Conservation (phyloP, 1,140 invertebrate genomes). For the Sarcophaga peregrina region DNA sequence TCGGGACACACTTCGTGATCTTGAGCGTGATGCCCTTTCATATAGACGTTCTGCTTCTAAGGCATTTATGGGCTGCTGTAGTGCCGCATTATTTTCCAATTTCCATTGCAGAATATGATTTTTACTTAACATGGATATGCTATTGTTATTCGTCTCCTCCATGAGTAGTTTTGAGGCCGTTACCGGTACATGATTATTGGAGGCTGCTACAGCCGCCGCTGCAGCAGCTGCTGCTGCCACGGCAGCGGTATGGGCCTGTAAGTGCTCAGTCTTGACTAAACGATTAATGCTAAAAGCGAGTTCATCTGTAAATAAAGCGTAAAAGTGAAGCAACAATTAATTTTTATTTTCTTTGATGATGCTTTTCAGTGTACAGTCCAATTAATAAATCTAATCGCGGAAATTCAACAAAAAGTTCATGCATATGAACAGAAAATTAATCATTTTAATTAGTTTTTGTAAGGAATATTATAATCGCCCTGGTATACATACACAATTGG, state of each 20-base stretch:
- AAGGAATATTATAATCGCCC: too few species aligned
- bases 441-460: too few species aligned
- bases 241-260: constrained; percentile 65
- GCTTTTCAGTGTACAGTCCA: too few species aligned
- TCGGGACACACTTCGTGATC: constrained; percentile 68
- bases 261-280: constrained; percentile 71
- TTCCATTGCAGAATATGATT: constrained; percentile 54
- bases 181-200: constrained; percentile 30
- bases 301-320: constrained; percentile 70
- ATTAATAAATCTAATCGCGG: background rate
- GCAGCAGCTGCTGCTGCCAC: constrained; percentile 53
- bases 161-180: constrained; percentile 37
- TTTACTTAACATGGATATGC: constrained; percentile 62
- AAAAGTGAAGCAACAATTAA: background rate
- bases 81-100: constrained; percentile 32
- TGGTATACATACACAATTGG: too few species aligned
- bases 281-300: constrained; percentile 80
- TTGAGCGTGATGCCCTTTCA: constrained; percentile 65
- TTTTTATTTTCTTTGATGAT: too few species aligned
- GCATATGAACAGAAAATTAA: too few species aligned
- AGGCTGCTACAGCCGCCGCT: constrained; percentile 46
- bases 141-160: constrained; percentile 63
- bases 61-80: constrained; percentile 48
- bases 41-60: constrained; percentile 47
- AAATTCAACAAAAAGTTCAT: too few species aligned